phyloP scores from a whole-genome alignment of 1,140 invertebrate species.

The Temnothorax longispinosus region DNA sequence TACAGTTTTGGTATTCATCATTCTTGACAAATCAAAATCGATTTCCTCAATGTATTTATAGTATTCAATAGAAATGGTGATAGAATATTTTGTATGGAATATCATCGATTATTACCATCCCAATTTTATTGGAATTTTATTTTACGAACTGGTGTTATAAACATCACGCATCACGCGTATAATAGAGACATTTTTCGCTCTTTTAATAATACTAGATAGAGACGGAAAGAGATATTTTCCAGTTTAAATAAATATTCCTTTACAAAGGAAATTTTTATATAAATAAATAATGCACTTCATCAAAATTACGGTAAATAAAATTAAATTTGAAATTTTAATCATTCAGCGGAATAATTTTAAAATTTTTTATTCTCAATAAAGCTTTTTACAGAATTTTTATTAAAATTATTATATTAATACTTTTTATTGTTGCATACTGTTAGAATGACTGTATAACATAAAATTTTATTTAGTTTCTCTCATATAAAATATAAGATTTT shows the following conservation, averaged over 20 bases:
- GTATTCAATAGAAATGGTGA: neutral
- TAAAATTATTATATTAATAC: neutral
- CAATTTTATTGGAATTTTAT: neutral
- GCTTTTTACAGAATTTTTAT: neutral
- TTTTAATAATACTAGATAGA: neutral
- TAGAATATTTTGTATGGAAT: neutral
- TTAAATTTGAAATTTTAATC: neutral
- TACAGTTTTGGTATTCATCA: neutral
- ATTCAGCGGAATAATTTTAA: neutral
- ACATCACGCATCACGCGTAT: neutral
- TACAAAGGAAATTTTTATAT: neutral
- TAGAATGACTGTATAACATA: neutral
- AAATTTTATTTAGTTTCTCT: neutral
- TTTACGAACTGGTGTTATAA: neutral
- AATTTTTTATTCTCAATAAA: neutral
- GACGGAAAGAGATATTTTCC: neutral
- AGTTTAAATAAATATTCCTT: conserved; percentile 1
- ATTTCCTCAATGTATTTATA: neutral
- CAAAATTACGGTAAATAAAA: neutral
- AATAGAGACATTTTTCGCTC: neutral
- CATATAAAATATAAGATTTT: neutral
- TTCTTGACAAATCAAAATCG: neutral
- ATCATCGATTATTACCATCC: neutral
- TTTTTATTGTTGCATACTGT: neutral
- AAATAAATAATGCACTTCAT: neutral